A percentile compares a stretch with the other conserved stretches of the same genome.
Conservation (phyloP, 1,140 invertebrate genomes). For the Lutraria rhynchaena region DNA sequence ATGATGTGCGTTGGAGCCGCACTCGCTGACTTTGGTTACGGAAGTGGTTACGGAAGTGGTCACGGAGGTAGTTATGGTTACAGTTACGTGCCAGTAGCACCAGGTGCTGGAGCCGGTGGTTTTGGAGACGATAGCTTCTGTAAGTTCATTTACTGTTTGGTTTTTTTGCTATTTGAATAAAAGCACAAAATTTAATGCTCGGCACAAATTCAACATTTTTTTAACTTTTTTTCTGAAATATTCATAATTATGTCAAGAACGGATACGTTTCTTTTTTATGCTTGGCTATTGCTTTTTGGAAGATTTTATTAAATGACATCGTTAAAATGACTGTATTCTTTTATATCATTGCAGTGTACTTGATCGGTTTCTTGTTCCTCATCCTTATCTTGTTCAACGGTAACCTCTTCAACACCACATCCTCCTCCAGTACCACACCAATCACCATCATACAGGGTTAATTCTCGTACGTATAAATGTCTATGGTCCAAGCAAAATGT, state of each 20-base stretch:
- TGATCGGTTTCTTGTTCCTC: conserved; percentile 32
- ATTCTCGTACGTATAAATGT: not conserved
- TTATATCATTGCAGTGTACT: conserved; percentile 6
- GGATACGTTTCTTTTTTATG: too few species aligned
- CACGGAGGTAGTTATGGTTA: not conserved
- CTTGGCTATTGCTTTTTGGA: too few species aligned
- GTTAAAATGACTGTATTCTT: too few species aligned
- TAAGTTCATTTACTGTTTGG: too few species aligned
- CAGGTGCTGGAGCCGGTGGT: not conserved
- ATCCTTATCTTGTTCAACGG: conserved; percentile 23
- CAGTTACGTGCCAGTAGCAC: not conserved
- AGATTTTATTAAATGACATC: too few species aligned
- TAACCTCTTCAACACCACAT: conserved; percentile 34
- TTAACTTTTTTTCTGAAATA: too few species aligned
- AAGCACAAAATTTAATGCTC: too few species aligned
- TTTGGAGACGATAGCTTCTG: conserved; percentile 4
- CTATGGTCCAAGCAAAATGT: too few species aligned
- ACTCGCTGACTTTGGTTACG: conserved; percentile 6
- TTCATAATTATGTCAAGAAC: too few species aligned
- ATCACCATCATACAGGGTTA: conserved; percentile 42
- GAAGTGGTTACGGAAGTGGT: not conserved
- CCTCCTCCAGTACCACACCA: conserved; percentile 16
- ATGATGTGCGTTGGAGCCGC: conserved; percentile 25
- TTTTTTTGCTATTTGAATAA: too few species aligned
- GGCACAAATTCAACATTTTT: too few species aligned